Conservation (phyloP, 2,797 vertebrate genomes). For the Tympanoctomys barrerae region DNA sequence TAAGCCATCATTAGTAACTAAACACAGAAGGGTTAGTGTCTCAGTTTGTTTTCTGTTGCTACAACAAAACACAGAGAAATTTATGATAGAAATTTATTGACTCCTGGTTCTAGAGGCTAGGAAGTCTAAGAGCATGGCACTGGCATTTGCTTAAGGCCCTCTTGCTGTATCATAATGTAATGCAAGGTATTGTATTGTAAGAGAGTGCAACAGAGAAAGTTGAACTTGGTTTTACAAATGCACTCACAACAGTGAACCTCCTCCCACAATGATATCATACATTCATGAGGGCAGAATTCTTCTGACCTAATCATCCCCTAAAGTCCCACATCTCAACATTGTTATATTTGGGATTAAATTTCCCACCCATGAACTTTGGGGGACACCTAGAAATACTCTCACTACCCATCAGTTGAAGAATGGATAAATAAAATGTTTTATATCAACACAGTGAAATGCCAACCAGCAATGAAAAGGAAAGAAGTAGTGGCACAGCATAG, state of each 20-base stretch:
- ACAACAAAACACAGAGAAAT: not conserved
- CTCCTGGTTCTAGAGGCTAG: not conserved
- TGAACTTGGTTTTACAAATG: not conserved
- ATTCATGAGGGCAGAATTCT: not conserved
- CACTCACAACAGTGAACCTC: not conserved
- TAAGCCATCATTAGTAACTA: conserved; percentile 41
- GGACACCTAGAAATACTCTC: not conserved
- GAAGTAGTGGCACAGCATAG: not conserved
- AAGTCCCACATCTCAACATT: too few species aligned
- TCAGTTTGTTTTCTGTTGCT: not conserved
- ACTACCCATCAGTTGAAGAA: not conserved
- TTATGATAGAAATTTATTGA: not conserved
- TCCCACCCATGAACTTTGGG: not conserved
- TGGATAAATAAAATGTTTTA: too few species aligned
- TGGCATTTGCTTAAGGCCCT: too few species aligned
- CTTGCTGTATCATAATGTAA: too few species aligned
- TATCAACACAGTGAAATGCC: not conserved
- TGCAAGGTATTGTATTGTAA: not conserved
- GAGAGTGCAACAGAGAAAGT: not conserved
- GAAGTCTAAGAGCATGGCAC: too few species aligned
- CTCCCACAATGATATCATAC: not conserved
- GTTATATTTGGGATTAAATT: not conserved
- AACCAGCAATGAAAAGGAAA: not conserved
- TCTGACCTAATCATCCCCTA: not conserved
- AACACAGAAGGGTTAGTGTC: not conserved